phyloP scores from a whole-genome alignment of 2,797 vertebrate genomes.

The Vultur gryphus region DNA sequence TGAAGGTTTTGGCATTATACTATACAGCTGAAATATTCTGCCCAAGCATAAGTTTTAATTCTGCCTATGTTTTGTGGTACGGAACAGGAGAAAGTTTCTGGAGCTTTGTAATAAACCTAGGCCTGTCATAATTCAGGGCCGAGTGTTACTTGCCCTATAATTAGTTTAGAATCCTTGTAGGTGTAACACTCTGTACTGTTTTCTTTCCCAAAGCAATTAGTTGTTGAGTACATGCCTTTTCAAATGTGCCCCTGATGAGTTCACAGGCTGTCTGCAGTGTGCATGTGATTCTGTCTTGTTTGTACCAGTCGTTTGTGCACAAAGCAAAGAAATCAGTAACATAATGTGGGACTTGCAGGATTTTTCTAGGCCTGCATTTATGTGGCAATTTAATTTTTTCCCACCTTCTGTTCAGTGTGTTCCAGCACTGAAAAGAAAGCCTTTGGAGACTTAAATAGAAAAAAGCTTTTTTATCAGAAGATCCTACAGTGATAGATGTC shows the following conservation, averaged over 20 bases:
- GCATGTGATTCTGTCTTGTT: background rate
- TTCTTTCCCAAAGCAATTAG: constrained; percentile 13
- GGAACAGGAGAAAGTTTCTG: background rate
- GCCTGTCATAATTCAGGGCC: background rate
- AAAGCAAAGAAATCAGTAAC: background rate
- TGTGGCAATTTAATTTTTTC: background rate
- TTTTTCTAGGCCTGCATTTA: background rate
- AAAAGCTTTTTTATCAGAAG: background rate
- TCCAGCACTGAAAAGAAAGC: background rate
- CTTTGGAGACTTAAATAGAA: constrained; percentile 19
- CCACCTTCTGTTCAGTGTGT: background rate
- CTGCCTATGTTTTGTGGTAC: background rate
- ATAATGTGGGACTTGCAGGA: background rate
- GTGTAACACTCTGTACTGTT: background rate
- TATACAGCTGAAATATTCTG: background rate
- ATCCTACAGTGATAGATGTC: background rate
- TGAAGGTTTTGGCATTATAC: background rate
- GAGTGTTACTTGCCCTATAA: background rate
- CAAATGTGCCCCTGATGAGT: background rate
- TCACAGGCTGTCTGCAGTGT: background rate
- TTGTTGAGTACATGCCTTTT: background rate
- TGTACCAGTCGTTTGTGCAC: background rate
- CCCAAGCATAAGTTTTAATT: background rate
- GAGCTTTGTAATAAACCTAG: background rate
- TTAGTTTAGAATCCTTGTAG: background rate